Evolutionary conservation across 2,113 vertebrate genomes (phyloP).

Genomic region (Rana temporaria): DNA sequence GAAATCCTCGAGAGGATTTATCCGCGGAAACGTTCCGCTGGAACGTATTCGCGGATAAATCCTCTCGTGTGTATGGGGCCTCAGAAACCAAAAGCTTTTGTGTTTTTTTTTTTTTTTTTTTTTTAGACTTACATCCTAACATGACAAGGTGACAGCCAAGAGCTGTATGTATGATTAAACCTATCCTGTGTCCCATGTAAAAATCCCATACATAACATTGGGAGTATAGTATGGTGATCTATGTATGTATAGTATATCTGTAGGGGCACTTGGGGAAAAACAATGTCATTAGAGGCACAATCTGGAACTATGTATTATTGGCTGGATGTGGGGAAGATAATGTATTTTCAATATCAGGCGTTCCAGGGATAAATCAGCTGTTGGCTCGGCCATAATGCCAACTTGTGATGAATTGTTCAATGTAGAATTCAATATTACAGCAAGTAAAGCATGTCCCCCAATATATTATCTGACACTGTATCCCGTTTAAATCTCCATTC

Average conservation of each 20-base stretch:
- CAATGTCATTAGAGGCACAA: background rate
- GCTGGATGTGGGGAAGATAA: slow-evolving; percentile 36
- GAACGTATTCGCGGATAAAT: too few species aligned
- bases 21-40: too few species aligned
- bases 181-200: too few species aligned
- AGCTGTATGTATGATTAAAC: background rate
- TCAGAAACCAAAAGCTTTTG: background rate
- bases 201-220: too few species aligned
- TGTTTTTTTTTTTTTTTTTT: background rate
- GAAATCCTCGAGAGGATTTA: too few species aligned
- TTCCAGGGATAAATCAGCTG: background rate
- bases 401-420: slow-evolving; percentile 37
- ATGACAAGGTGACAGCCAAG: background rate
- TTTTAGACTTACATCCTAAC: slow-evolving; percentile 9
- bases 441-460: slow-evolving; percentile 23
- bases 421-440: slow-evolving; percentile 26
- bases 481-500: slow-evolving; percentile 5
- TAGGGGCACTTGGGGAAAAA: background rate
- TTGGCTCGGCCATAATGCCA: slow-evolving; percentile 12
- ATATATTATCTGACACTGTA: slow-evolving; percentile 16
- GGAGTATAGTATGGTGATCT: background rate
- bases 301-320: slow-evolving; percentile 38
- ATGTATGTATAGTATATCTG: slow-evolving; percentile 2
- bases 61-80: too few species aligned
- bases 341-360: slow-evolving; percentile 43